Evolutionary conservation across 2,888 invertebrate species (phyloP).

Genomic region (Baccha elongata): DNA sequence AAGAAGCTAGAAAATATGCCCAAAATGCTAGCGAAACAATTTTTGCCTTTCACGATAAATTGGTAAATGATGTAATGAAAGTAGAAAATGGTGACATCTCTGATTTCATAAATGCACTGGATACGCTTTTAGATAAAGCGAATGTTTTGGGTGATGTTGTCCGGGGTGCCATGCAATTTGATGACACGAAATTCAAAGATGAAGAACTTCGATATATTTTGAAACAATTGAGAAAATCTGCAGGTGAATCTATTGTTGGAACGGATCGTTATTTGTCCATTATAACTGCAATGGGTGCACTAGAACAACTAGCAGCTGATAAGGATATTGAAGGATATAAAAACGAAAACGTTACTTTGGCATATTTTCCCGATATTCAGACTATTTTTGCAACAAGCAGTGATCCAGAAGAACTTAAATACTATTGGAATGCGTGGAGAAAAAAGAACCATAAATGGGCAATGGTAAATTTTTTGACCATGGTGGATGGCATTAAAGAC

Average conservation of each 20-base stretch:
- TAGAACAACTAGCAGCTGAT: background rate
- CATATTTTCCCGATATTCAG: constrained; percentile 77
- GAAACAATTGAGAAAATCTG: background rate
- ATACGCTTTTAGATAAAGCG: too few species aligned
- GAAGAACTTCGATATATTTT: background rate
- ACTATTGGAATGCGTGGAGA: constrained; percentile 64
- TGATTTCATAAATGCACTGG: background rate
- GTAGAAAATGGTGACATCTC: background rate
- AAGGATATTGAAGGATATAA: background rate
- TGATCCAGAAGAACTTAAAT: constrained; percentile 49
- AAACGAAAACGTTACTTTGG: constrained; percentile 62
- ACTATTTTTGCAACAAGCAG: constrained; percentile 30
- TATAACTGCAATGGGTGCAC: background rate
- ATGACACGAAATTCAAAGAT: background rate
- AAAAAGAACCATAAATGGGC: constrained; percentile 76
- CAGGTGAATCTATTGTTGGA: background rate
- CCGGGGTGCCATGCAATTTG: background rate
- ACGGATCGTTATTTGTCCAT: background rate
- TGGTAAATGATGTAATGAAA: background rate
- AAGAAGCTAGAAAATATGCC: constrained; percentile 10
- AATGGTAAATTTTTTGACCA: background rate
- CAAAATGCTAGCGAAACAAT: background rate
- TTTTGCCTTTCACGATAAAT: background rate
- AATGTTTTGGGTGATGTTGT: background rate
- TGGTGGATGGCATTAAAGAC: background rate